Conservation (phyloP, 2,113 vertebrate species). For the Boulengeromyrus knoepffleri region DNA sequence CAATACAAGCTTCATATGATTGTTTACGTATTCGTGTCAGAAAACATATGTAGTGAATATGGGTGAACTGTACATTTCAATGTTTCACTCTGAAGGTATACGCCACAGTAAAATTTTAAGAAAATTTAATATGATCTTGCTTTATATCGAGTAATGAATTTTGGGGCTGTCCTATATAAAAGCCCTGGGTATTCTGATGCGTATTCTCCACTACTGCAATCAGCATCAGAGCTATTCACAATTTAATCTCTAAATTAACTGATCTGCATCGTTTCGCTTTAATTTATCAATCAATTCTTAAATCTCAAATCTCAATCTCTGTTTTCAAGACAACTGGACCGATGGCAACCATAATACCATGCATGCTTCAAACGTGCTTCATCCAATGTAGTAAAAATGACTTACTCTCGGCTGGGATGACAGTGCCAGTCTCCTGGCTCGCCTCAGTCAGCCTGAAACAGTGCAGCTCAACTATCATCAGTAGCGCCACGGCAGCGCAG, state of each 20-base stretch:
- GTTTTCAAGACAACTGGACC: neutral
- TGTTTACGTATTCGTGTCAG: neutral
- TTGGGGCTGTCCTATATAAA: neutral
- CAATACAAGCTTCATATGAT: neutral
- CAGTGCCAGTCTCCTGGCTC: constrained; percentile 67
- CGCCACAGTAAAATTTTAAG: neutral
- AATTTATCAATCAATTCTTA: neutral
- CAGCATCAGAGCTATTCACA: neutral
- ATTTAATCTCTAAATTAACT: neutral
- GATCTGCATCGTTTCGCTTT: neutral
- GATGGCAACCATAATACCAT: neutral
- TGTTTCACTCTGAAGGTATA: neutral
- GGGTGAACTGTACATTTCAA: neutral
- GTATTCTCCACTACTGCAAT: neutral
- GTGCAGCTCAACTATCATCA: constrained; percentile 56
- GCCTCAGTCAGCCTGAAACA: constrained; percentile 49
- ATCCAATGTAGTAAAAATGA: constrained; percentile 20
- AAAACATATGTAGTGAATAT: neutral
- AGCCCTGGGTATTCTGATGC: neutral
- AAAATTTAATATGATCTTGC: neutral
- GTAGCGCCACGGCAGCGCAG: constrained; percentile 38
- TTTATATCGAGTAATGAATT: neutral
- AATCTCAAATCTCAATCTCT: neutral
- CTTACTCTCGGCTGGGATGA: constrained; percentile 88
- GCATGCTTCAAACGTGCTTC: neutral